These are phyloP conservation scores for Hippocampus kuda DNA, from an alignment of 2,797 vertebrate species.

Conservation along the genomic window DNA sequence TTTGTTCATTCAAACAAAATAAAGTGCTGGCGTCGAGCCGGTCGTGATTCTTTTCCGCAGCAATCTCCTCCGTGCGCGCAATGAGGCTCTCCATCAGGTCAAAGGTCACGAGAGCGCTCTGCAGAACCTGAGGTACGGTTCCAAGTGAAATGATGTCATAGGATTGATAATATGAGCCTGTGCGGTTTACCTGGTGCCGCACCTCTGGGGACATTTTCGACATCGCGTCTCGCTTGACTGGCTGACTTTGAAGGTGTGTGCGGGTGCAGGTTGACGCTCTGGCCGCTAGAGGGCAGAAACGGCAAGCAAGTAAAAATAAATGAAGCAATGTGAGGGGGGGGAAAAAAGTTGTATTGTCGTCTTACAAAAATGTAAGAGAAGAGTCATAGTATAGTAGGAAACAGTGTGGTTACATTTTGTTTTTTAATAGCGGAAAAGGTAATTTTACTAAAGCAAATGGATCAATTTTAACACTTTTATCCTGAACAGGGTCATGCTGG, in stretches of 20 bases:
- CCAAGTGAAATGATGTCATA: background rate
- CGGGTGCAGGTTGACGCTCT: slow-evolving; percentile 43
- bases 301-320: background rate
- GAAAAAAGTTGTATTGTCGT: too few relatives aligned
- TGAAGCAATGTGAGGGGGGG: background rate
- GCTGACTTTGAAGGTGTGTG: slow-evolving; percentile 34
- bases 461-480: too few relatives aligned
- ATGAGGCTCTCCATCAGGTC: slow-evolving; percentile 95
- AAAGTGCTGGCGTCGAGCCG: slow-evolving; percentile 8
- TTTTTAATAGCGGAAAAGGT: too few relatives aligned
- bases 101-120: slow-evolving; percentile 88
- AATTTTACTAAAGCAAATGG: too few relatives aligned
- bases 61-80: slow-evolving; percentile 82
- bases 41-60: slow-evolving; percentile 69
- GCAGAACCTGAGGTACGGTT: slow-evolving; percentile 73
- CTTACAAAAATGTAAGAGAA: too few relatives aligned
- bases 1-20: background rate
- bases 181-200: slow-evolving; percentile 57
- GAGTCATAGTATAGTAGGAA: too few relatives aligned
- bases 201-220: slow-evolving; percentile 46
- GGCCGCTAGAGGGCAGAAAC: slow-evolving; percentile 34
- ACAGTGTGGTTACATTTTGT: background rate
- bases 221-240: slow-evolving; percentile 34
- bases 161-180: background rate
- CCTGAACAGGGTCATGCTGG: too few relatives aligned